phyloP scores from a whole-genome alignment of 23 tunicate genomes.

The Trididemnum nubilum region DNA sequence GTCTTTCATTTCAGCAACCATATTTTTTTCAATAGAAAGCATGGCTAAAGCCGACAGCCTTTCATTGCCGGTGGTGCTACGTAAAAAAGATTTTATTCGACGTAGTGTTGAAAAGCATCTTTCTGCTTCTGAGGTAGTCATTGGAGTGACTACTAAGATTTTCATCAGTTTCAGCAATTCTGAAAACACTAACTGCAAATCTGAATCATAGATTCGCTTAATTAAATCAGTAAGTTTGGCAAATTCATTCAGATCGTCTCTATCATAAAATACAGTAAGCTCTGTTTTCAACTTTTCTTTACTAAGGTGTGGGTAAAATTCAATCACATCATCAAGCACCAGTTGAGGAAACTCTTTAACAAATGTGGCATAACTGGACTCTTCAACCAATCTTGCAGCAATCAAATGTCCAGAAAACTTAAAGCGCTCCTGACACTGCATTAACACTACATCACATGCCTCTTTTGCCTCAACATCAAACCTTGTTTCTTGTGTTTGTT shows the following conservation, averaged over 20 bases:
- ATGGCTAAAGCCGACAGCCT: background rate
- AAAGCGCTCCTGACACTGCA: constrained; percentile 7
- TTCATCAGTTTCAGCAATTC: constrained; percentile 17
- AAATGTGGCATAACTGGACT: background rate
- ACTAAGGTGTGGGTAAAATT: too few species aligned
- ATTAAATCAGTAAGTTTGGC: background rate
- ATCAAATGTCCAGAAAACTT: background rate
- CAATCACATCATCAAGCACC: too few species aligned
- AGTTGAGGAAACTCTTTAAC: too few species aligned
- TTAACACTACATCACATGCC: constrained; percentile 1
- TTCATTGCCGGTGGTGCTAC: background rate
- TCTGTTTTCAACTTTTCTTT: constrained; percentile 22
- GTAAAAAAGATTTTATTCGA: background rate
- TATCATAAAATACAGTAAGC: background rate
- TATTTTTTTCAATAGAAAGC: background rate
- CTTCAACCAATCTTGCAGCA: background rate
- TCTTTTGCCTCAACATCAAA: background rate
- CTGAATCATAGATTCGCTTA: background rate
- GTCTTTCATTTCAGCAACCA: constrained; percentile 7
- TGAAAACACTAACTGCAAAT: background rate
- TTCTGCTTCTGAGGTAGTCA: constrained; percentile 22
- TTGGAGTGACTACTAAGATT: constrained; percentile 9
- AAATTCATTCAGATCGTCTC: constrained; percentile 1
- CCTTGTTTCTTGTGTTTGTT: background rate
- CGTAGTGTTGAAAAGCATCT: constrained; percentile 2